A percentile compares a stretch with the other conserved stretches of the same genome.
phyloP scores from a whole-genome alignment of 2,113 vertebrate species.

The Sinocyclocheilus maitianheensis region DNA sequence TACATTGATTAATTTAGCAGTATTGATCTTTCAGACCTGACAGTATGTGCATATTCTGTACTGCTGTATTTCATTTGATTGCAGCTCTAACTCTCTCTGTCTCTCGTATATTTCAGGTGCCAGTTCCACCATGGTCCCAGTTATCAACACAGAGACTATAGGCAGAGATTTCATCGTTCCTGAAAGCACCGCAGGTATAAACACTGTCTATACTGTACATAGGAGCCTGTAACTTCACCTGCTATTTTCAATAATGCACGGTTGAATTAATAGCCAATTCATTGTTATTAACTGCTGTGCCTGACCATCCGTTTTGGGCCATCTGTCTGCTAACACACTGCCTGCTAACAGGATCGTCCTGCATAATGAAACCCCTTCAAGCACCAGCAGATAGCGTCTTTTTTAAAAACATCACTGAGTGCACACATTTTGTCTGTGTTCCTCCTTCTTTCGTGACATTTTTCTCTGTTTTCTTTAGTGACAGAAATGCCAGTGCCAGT shows the following conservation, averaged over 20 bases:
- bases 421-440: background rate
- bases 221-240: background rate
- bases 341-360: background rate
- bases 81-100: background rate
- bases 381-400: background rate
- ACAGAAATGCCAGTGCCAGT: conserved; percentile 57
- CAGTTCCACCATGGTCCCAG: conserved; percentile 48
- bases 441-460: conserved; percentile 2
- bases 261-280: background rate
- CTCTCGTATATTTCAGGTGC: conserved; percentile 57
- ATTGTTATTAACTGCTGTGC: conserved; percentile 16
- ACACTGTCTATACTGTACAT: background rate
- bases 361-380: background rate
- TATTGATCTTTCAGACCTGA: background rate
- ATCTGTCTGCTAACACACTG: conserved; percentile 10
- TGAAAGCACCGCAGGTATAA: conserved; percentile 42
- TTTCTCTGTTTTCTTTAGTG: conserved; percentile 57
- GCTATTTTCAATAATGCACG: conserved; percentile 1
- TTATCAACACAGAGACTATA: conserved; percentile 55
- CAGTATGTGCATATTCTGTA: background rate
- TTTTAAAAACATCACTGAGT: conserved; percentile 3
- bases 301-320: background rate
- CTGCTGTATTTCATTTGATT: background rate
- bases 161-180: conserved; percentile 22
- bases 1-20: background rate